phyloP scores from a whole-genome alignment of 1,140 invertebrate species.

The Cyclina sinensis region DNA sequence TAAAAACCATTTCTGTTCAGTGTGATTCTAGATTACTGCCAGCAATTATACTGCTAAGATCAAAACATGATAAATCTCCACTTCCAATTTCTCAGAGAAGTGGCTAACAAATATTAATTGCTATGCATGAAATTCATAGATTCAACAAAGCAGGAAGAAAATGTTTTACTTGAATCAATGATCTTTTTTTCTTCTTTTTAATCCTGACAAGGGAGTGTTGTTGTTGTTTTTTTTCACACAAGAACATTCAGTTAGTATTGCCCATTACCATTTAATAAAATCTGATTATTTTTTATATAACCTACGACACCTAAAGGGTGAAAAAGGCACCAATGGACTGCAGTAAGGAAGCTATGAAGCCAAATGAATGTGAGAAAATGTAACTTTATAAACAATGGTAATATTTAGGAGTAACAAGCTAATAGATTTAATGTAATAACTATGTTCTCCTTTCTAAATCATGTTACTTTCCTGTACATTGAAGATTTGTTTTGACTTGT shows the following conservation, averaged over 20 bases:
- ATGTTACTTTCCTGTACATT: constrained; percentile 1
- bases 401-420: too few species aligned
- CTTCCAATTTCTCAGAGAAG: neutral
- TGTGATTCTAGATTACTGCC: constrained; percentile 10
- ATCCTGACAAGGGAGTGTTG: too few species aligned
- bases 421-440: neutral
- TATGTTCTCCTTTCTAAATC: neutral
- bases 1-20: constrained; percentile 16
- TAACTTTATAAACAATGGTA: too few species aligned
- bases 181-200: neutral
- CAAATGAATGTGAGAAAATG: too few species aligned
- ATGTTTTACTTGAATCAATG: neutral
- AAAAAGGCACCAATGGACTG: too few species aligned
- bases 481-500: constrained; percentile 29
- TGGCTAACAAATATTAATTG: neutral
- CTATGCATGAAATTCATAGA: constrained; percentile 17
- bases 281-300: too few species aligned
- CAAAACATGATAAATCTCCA: constrained; percentile 14
- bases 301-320: too few species aligned
- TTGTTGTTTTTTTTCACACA: too few species aligned
- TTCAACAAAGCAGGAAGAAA: neutral
- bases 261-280: too few species aligned
- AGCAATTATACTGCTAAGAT: neutral
- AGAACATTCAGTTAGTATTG: too few species aligned
- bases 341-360: too few species aligned